A percentile compares a stretch with the other conserved stretches of the same genome.
Conservation (phyloP, 2,888 invertebrate species). For the Acronicta alni region DNA sequence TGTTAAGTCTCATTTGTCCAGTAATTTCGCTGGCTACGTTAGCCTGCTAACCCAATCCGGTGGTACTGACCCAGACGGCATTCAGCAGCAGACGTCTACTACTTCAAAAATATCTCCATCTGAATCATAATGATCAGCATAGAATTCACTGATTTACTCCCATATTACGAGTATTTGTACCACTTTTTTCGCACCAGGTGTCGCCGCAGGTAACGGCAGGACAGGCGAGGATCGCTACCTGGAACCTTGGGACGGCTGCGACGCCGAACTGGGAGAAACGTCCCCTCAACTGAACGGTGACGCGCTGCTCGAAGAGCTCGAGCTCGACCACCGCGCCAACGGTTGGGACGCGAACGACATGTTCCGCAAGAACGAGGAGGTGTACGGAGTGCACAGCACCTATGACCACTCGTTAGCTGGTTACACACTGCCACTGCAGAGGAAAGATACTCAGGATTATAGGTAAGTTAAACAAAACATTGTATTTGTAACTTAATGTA, state of each 20-base stretch:
- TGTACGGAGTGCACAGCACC: slow-evolving; percentile 97
- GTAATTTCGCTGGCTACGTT: too few species aligned
- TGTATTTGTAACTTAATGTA: too few species aligned
- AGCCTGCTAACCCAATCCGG: too few species aligned
- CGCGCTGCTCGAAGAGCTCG: slow-evolving; percentile 91
- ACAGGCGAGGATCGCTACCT: slow-evolving; percentile 92
- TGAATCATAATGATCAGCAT: too few species aligned
- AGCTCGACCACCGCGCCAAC: slow-evolving; percentile 93
- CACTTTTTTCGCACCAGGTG: slow-evolving; percentile 29
- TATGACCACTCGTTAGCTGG: slow-evolving; percentile 97
- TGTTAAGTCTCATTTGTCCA: too few species aligned
- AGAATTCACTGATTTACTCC: too few species aligned
- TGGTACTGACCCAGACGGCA: too few species aligned
- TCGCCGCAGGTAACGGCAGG: slow-evolving; percentile 77
- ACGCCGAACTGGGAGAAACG: slow-evolving; percentile 83
- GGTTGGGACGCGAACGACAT: slow-evolving; percentile 99
- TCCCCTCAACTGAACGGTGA: slow-evolving; percentile 88
- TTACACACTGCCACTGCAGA: slow-evolving; percentile 96
- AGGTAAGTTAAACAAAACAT: slow-evolving; percentile 75
- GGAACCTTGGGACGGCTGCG: slow-evolving; percentile 95
- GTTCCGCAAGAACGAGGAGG: slow-evolving; percentile 97
- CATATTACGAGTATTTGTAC: background rate
- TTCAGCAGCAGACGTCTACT: too few species aligned
- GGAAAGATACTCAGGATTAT: slow-evolving; percentile 96
- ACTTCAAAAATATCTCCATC: too few species aligned